Base-by-base conservation (phyloP, 2,113 vertebrate species). In the Diglossa brunneiventris region DNA sequence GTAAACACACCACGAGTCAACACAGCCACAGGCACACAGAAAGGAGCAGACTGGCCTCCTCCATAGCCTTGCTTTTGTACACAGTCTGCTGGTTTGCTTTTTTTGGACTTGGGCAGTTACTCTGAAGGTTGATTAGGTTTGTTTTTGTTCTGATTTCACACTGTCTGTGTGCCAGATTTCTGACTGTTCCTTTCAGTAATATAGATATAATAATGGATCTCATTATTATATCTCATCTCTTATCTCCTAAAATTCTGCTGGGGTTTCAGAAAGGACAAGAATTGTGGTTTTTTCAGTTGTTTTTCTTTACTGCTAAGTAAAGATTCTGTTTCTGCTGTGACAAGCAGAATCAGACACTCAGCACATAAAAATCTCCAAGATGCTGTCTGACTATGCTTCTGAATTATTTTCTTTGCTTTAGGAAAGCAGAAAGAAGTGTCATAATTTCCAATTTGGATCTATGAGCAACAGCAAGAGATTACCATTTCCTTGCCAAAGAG, bases 391-490 rank as follows among this genome's bases (percentile, higher is more conserved):
- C 66, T 8, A 4, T 82, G 50, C 59, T 83, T 90, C 26, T 68
- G 68, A 88, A 61, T 88, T 83, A 58, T 74, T 95, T 89, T 82
- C 61, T 92, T 95, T 90, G 35, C 61, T 95, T 90, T 94, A 69
- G 85, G 69, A 92, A 96, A 95, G 64, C 53, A 92, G 84, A 95
- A 72, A 78, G 26, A 89, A 83, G 74, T 93, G 88, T 95, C 83
- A 94, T 70, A 41, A 59, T 90, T 95, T 89, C 91, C 83, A 92
- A 8, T 77, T 61, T 92, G 81, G 70, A 72, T 59, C 77, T 93
- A 70, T 46, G 52, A 47, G 79, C 41, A 95, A 66, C 75, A 86
- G 66, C 50, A 83, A 67, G 62, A 96, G 66, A 95, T 92, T 74
- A 94, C 68, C 76, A 35, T 69, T 90, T 94, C 79, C 81, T 96